Percentiles rank a stretch among this genome's conserved stretches.
phyloP scores from a whole-genome alignment of 1,140 invertebrate genomes.

The Drosophila malerkotliana region DNA sequence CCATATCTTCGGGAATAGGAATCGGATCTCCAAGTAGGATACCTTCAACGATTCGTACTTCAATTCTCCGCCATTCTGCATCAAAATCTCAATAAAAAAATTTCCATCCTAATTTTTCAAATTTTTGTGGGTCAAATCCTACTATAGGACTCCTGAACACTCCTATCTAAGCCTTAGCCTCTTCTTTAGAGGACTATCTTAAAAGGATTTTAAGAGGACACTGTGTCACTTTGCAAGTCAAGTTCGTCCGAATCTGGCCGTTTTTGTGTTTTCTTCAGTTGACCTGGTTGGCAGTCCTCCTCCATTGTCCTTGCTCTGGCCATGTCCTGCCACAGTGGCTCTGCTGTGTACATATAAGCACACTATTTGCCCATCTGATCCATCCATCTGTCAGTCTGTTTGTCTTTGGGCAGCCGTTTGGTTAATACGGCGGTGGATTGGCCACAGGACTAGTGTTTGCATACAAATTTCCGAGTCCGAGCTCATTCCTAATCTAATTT shows the following conservation, averaged over 20 bases:
- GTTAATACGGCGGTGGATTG: slow-evolving; percentile 20
- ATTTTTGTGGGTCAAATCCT: too few relatives aligned
- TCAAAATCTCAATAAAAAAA: too few relatives aligned
- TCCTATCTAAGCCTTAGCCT: too few relatives aligned
- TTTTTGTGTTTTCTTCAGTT: slow-evolving; percentile 1
- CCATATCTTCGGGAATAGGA: too few relatives aligned
- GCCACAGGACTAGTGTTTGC: slow-evolving; percentile 2
- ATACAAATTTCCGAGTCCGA: slow-evolving; percentile 9
- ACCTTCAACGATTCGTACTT: too few relatives aligned
- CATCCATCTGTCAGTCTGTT: slow-evolving; percentile 33
- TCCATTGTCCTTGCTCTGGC: slow-evolving; percentile 20
- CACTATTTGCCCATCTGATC: slow-evolving; percentile 13
- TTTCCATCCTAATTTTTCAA: too few relatives aligned
- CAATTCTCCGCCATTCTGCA: too few relatives aligned
- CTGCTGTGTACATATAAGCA: neutral
- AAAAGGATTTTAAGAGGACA: too few relatives aligned
- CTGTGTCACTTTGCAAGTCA: neutral
- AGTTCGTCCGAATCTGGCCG: neutral
- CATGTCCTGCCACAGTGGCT: neutral
- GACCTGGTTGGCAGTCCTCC: slow-evolving; percentile 16
- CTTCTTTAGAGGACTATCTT: too few relatives aligned
- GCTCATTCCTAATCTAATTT: neutral
- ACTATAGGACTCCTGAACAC: too few relatives aligned
- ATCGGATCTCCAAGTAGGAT: too few relatives aligned
- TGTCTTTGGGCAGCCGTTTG: slow-evolving; percentile 2